phyloP scores from a whole-genome alignment of 1,140 invertebrate genomes.

The Drosophila sp. region DNA sequence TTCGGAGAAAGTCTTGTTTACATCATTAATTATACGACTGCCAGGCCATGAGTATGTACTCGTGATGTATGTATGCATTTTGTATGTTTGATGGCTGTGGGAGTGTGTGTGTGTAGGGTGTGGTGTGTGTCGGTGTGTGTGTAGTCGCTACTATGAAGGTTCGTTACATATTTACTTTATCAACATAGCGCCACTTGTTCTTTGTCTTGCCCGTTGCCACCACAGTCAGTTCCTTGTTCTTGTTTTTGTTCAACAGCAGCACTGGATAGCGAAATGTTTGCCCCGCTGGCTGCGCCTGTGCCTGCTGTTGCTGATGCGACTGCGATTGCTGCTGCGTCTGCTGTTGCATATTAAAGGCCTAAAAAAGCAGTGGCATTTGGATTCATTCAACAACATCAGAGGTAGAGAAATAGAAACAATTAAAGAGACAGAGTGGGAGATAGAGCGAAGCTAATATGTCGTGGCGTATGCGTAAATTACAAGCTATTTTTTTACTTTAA shows the following conservation, averaged over 20 bases:
- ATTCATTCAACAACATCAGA: slow-evolving; percentile 11
- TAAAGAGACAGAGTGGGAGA: slow-evolving; percentile 25
- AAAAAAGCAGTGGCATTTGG: slow-evolving; percentile 64
- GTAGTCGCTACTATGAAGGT: slow-evolving; percentile 5
- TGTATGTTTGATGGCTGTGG: slow-evolving; percentile 28
- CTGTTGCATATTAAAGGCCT: slow-evolving; percentile 71
- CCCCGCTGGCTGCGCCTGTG: slow-evolving; percentile 51
- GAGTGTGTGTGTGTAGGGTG: slow-evolving; percentile 22
- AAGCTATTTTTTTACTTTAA: slow-evolving; percentile 29
- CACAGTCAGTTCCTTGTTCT: slow-evolving; percentile 81
- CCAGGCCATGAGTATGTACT: slow-evolving; percentile 40
- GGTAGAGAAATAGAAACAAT: slow-evolving; percentile 28
- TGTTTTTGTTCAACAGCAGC: slow-evolving; percentile 78
- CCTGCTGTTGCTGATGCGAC: slow-evolving; percentile 30
- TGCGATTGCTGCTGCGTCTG: slow-evolving; percentile 27
- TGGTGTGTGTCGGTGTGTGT: slow-evolving; percentile 26
- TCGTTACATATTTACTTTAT: slow-evolving; percentile 81
- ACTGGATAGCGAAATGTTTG: slow-evolving; percentile 81
- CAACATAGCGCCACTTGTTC: slow-evolving; percentile 82
- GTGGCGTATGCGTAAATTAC: slow-evolving; percentile 59
- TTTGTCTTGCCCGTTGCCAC: slow-evolving; percentile 80
- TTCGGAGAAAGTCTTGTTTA: slow-evolving; percentile 43
- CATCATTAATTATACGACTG: slow-evolving; percentile 57
- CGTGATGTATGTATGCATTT: slow-evolving; percentile 31
- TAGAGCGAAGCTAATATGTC: slow-evolving; percentile 36